Conservation (phyloP, 2,888 invertebrate species). For the Oscheius myriophilus region DNA sequence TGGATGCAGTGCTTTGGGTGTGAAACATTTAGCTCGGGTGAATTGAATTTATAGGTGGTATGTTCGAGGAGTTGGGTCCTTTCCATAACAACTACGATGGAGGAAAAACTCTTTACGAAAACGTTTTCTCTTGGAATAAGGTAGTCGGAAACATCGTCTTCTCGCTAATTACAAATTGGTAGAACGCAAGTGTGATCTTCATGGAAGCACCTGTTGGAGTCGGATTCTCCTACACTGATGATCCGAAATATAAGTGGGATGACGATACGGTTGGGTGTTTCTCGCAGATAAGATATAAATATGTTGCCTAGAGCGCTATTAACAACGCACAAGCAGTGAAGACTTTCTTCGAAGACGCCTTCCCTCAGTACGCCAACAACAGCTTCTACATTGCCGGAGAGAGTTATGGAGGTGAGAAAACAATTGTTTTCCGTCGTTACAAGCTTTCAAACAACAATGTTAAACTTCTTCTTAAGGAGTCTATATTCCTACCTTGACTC, state of each 20-base stretch:
- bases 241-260: constrained; percentile 70
- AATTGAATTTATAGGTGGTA: constrained; percentile 59
- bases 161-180: not conserved
- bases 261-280: constrained; percentile 52
- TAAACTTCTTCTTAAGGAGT: constrained; percentile 58
- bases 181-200: constrained; percentile 72
- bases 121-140: constrained; percentile 65
- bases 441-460: no score
- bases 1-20: constrained; percentile 38
- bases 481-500: constrained; percentile 71
- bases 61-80: constrained; percentile 72
- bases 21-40: not conserved
- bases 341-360: constrained; percentile 71
- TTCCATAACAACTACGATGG: constrained; percentile 64
- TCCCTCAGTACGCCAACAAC: constrained; percentile 71
- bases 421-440: no score
- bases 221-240: constrained; percentile 74
- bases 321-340: constrained; percentile 73
- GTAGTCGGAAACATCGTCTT: constrained; percentile 27
- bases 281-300: not conserved
- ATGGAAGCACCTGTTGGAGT: constrained; percentile 75
- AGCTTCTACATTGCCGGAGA: constrained; percentile 71
- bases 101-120: constrained; percentile 48
- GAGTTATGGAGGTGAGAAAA: constrained; percentile 56
- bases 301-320: constrained; percentile 69